These are phyloP conservation scores for Anguilla japonica DNA, from an alignment of 2,113 vertebrate genomes.

Conservation along the genomic window DNA sequence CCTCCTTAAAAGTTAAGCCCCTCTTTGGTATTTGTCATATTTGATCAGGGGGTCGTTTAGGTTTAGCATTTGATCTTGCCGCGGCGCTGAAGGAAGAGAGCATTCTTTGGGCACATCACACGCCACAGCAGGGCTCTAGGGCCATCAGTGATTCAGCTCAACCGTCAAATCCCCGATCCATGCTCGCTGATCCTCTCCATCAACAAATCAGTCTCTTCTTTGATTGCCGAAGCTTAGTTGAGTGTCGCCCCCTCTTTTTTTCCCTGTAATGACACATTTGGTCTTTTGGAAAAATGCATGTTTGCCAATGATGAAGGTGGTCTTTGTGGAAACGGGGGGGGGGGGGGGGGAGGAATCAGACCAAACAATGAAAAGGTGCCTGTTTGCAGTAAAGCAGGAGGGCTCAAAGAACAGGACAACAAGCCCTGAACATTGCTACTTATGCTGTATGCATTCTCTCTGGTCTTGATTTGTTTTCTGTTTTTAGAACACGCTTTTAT, in stretches of 20 bases:
- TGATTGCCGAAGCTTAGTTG: conserved; percentile 45
- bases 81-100: neutral
- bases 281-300: conserved; percentile 40
- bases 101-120: neutral
- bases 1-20: neutral
- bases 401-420: neutral
- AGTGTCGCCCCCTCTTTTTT: conserved; percentile 41
- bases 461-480: neutral
- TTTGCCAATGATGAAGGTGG: conserved; percentile 49
- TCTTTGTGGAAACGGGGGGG: conserved; percentile 27
- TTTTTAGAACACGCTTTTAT: neutral
- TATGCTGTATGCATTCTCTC: neutral
- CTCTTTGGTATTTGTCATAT: neutral
- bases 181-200: conserved; percentile 34
- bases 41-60: neutral
- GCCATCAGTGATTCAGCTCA: conserved; percentile 45
- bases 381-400: neutral
- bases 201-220: conserved; percentile 47
- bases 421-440: neutral
- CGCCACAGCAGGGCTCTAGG: conserved; percentile 4
- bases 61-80: neutral
- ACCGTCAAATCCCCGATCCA: conserved; percentile 30
- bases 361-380: neutral
- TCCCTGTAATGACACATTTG: conserved; percentile 41
- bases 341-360: conserved; percentile 34